Evolutionary conservation across 1,140 invertebrate species (phyloP).

Genomic region (Cryptotermes secundus): DNA sequence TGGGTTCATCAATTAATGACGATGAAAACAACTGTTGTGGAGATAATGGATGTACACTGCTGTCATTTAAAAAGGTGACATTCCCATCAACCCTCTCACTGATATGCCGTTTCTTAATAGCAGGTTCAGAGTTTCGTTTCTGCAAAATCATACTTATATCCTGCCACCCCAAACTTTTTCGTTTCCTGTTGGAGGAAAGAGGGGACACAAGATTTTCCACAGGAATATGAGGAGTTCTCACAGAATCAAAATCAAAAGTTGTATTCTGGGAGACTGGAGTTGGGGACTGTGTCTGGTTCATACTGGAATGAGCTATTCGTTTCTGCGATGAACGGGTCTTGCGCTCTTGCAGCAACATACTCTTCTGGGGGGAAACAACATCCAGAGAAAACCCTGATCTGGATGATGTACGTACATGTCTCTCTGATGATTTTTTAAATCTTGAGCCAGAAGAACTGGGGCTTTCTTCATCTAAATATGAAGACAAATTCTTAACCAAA

Average conservation of each 20-base stretch:
- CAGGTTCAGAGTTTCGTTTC: not conserved
- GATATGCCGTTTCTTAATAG: not conserved
- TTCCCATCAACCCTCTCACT: not conserved
- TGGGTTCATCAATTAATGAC: not conserved
- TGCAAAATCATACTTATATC: not conserved
- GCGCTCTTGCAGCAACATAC: no score
- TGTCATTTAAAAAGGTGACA: not conserved
- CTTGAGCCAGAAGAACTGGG: no score
- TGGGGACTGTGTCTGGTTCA: no score
- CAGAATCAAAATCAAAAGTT: constrained; percentile 24
- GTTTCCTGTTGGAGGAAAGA: constrained; percentile 9
- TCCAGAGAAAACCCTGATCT: no score
- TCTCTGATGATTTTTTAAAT: no score
- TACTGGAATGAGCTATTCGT: not conserved
- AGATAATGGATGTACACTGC: not conserved
- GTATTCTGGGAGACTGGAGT: not conserved
- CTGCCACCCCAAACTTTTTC: not conserved
- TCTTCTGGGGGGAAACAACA: no score
- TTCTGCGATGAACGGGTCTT: not conserved
- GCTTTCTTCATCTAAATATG: no score
- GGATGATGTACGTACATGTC: no score
- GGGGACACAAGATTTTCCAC: constrained; percentile 27
- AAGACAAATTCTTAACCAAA: no score
- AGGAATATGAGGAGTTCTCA: constrained; percentile 22
- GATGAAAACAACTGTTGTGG: not conserved